These are phyloP conservation scores for Mungos mungo DNA, from an alignment of 2,113 vertebrate genomes.

Conservation along the genomic window DNA sequence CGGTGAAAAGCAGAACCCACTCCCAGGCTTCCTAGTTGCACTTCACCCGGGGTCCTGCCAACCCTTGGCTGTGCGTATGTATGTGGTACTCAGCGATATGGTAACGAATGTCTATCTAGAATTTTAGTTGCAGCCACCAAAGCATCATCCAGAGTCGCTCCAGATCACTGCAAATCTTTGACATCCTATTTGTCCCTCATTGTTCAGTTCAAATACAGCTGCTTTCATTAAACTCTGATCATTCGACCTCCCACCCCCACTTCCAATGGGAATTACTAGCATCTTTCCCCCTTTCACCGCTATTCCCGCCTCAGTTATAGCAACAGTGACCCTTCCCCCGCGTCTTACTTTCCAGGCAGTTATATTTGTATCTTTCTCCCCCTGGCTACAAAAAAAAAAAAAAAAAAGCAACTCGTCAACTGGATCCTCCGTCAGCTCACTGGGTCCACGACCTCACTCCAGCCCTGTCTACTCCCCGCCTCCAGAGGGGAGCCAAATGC, in stretches of 20 bases:
- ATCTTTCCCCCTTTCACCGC: background rate
- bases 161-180: too few species aligned
- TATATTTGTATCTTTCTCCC: background rate
- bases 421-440: background rate
- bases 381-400: background rate
- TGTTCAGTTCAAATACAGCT: too few species aligned
- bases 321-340: too few species aligned
- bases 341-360: background rate
- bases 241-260: too few species aligned
- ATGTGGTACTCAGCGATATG: background rate
- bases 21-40: background rate
- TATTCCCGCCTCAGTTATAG: background rate
- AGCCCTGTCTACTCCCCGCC: too few species aligned
- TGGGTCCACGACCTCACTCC: background rate
- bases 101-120: too few species aligned
- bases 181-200: too few species aligned
- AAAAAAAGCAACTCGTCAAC: background rate
- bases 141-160: too few species aligned
- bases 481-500: background rate
- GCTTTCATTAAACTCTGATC: too few species aligned
- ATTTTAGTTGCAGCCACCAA: too few species aligned
- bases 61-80: background rate
- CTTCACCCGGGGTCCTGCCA: background rate
- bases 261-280: background rate
- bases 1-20: background rate